Evolutionary conservation across 2,888 invertebrate genomes (phyloP).

Genomic region (Auanema freiburgensis): DNA sequence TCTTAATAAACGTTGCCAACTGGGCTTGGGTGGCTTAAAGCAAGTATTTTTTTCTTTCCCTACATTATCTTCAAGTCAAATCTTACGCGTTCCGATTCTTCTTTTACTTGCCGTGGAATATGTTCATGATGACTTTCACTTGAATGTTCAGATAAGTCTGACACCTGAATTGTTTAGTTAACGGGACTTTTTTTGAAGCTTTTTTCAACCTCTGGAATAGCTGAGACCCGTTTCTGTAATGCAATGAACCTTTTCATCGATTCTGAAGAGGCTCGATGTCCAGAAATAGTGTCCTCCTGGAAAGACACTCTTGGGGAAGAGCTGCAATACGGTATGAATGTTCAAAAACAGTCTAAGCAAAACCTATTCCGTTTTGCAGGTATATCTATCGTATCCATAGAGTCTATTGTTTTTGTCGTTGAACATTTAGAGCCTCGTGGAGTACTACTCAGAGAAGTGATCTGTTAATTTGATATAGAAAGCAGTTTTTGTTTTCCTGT

Average conservation of each 20-base stretch:
- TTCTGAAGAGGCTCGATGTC: conserved; percentile 22
- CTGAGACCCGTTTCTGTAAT: conserved; percentile 26
- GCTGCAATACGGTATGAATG: conserved; percentile 17
- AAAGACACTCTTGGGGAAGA: conserved; percentile 47
- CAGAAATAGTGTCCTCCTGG: conserved; percentile 29
- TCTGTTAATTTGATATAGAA: conserved; percentile 23
- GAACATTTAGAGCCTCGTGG: conserved; percentile 43
- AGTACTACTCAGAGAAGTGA: conserved; percentile 46
- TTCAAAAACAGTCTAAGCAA: not conserved
- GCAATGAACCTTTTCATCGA: conserved; percentile 20
- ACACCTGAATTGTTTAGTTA: conserved; percentile 23
- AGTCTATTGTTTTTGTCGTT: conserved; percentile 24
- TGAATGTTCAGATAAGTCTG: conserved; percentile 48
- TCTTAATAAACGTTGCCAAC: conserved; percentile 11
- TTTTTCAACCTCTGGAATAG: conserved; percentile 38
- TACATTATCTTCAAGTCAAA: not conserved
- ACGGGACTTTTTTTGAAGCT: not conserved
- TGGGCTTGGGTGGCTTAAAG: conserved; percentile 12
- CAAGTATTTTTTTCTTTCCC: conserved; percentile 12
- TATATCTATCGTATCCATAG: conserved; percentile 19
- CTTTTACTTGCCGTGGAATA: conserved; percentile 20
- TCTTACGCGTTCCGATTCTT: not conserved
- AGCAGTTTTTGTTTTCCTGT: not conserved
- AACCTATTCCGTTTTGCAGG: conserved; percentile 5
- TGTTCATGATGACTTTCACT: conserved; percentile 49